phyloP scores from a whole-genome alignment of 2,888 invertebrate genomes.

The Protodeltote pygarga region DNA sequence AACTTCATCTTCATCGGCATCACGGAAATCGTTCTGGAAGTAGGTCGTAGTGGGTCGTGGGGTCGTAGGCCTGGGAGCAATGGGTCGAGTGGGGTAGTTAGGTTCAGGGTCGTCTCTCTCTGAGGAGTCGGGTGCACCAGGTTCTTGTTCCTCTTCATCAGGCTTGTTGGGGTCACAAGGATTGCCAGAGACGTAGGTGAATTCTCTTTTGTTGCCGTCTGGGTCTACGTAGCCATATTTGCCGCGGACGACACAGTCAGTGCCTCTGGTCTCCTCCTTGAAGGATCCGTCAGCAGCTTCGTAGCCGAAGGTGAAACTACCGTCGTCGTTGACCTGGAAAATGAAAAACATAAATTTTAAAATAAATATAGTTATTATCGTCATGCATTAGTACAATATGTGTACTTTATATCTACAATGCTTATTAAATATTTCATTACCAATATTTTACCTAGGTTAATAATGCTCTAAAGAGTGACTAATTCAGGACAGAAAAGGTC shows the following conservation, averaged over 20 bases:
- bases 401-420: no score
- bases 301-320: conserved; percentile 94
- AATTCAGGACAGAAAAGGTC: no score
- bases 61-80: conserved; percentile 75
- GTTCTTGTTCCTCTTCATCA: conserved; percentile 88
- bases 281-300: conserved; percentile 95
- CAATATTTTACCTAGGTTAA: no score
- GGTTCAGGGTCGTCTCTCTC: conserved; percentile 89
- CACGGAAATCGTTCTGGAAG: conserved; percentile 91
- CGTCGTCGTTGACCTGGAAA: conserved; percentile 91
- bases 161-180: conserved; percentile 95
- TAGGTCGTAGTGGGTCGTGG: conserved; percentile 88
- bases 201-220: conserved; percentile 94
- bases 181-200: conserved; percentile 95
- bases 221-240: conserved; percentile 96
- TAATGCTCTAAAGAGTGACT: no score
- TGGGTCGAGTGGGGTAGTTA: conserved; percentile 83
- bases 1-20: conserved; percentile 88
- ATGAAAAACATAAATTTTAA: background rate
- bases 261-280: conserved; percentile 94
- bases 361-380: background rate
- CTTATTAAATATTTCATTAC: no score
- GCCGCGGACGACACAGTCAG: conserved; percentile 94
- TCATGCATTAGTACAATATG: background rate
- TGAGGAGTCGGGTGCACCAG: conserved; percentile 84